These are phyloP conservation scores for Chrysomela aeneicollis DNA, from an alignment of 2,888 invertebrate genomes.

Conservation along the genomic window DNA sequence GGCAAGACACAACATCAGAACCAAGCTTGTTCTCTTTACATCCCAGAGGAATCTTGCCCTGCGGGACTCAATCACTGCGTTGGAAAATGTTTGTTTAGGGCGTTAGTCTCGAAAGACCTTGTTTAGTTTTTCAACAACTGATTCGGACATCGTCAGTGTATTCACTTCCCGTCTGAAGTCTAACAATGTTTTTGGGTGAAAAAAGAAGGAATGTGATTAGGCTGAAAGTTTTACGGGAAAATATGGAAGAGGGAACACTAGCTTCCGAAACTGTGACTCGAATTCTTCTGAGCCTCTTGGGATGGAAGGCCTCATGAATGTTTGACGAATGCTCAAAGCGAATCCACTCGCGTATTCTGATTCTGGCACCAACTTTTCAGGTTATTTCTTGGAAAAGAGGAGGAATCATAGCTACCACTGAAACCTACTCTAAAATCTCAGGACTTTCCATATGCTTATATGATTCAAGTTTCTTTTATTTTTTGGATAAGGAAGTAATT, in stretches of 20 bases:
- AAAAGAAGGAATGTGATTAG: constrained; percentile 2
- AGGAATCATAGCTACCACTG: no score
- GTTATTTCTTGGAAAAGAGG: no score
- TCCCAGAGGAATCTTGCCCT: background rate
- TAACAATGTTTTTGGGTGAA: constrained; percentile 3
- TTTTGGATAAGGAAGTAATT: no score
- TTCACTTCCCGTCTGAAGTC: constrained; percentile 16
- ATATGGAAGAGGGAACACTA: background rate
- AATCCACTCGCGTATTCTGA: no score
- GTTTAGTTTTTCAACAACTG: constrained; percentile 38
- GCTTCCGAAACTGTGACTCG: background rate
- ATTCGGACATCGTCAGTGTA: constrained; percentile 19
- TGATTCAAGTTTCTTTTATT: no score
- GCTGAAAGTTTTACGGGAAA: background rate
- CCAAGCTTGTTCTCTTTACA: background rate
- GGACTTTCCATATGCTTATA: no score
- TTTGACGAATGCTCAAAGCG: no score
- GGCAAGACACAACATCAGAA: no score
- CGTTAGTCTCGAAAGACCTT: constrained; percentile 35
- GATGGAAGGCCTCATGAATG: no score
- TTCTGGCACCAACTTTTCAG: no score
- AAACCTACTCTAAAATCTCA: no score
- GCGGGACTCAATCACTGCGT: constrained; percentile 16
- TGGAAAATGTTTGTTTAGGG: constrained; percentile 38
- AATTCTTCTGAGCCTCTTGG: no score